Evolutionary conservation across 1,140 invertebrate species (phyloP), one percentile per base, ranked within the genome.

Genomic region (Macrobrachium nipponense): DNA sequence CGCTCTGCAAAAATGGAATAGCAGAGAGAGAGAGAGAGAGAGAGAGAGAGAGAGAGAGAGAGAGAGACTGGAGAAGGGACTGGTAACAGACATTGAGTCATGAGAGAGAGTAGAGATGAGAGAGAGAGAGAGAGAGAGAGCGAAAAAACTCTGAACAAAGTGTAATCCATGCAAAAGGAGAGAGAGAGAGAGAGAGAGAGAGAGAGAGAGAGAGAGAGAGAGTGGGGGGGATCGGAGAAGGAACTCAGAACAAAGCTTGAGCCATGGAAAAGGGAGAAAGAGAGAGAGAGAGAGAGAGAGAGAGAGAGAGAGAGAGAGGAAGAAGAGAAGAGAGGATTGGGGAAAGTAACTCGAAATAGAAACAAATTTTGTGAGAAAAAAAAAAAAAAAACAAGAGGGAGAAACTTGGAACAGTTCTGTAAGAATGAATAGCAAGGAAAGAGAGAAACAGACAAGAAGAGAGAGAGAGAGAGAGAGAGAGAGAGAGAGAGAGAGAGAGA

Each of bases 1-100:
- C 51, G 51, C 51, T 51, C 51, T 6, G 51, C 51, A 51, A 58
- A 76, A 20, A 76, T 44, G 59, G 73, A 76, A 18, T 44, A 51
- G 58, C 44, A 76, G 43, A 76, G 73, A 76, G 73, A 76, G 43
- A 76, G 73, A 76, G 73, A 76, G 43, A 76, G 73, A 76, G 73
- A 51, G 73, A 44, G 73, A 75, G 27, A 27, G 27, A 51, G 23
- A 44, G 51, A 36, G 64, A 66, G 36, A 51, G 27, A 36, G 70
- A 73, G 70, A 23, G 20, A 43, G n/a, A 72, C 23, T 17, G 20
- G 68, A 43, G 43, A 20, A 20, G 11, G 43, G 73, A 43, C 44
- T 6, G n/a, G 17, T 12, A 58, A 14, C 44, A 58, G 12, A 20
- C 6, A 43, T n/a, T 18, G 15, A 11, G 73, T n/a, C 8, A 20